These are phyloP conservation scores for Rynchops niger DNA, from an alignment of 2,113 vertebrate species.

Conservation along the genomic window DNA sequence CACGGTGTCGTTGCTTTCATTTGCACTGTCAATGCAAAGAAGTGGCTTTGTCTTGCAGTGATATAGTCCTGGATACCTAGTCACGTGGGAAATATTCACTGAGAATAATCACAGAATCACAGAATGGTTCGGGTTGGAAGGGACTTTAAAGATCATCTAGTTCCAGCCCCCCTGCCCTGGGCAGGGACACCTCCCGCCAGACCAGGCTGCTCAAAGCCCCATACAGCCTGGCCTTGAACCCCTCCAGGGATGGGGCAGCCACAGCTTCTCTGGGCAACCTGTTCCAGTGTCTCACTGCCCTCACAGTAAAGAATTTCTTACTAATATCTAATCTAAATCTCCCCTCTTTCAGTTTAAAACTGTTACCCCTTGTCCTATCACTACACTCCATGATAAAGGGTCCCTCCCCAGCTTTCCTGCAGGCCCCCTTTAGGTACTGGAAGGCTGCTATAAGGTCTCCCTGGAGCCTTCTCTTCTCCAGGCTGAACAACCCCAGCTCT, in stretches of 20 bases:
- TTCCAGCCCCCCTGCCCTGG: background rate
- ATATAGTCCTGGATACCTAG: background rate
- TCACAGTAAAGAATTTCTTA: background rate
- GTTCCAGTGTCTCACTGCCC: background rate
- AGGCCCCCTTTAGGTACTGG: background rate
- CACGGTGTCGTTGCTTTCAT: background rate
- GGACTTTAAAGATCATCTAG: background rate
- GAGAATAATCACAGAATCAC: background rate
- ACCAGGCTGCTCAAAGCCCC: background rate
- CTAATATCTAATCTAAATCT: background rate
- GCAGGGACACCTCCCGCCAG: background rate
- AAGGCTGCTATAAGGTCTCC: background rate
- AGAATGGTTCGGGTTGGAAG: background rate
- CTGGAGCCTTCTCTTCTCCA: background rate
- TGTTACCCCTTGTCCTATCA: background rate
- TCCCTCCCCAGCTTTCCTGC: background rate
- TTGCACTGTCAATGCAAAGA: background rate
- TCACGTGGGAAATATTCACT: background rate
- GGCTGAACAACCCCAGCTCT: background rate
- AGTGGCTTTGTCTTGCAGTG: background rate
- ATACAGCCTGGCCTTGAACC: background rate
- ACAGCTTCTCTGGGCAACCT: background rate
- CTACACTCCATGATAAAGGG: background rate
- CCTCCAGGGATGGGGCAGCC: background rate
- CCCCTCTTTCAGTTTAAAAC: background rate